Evolutionary conservation across 2,888 invertebrate species (phyloP), one percentile per base, ranked within the genome.

Genomic region (Platerodrilus igneus): DNA sequence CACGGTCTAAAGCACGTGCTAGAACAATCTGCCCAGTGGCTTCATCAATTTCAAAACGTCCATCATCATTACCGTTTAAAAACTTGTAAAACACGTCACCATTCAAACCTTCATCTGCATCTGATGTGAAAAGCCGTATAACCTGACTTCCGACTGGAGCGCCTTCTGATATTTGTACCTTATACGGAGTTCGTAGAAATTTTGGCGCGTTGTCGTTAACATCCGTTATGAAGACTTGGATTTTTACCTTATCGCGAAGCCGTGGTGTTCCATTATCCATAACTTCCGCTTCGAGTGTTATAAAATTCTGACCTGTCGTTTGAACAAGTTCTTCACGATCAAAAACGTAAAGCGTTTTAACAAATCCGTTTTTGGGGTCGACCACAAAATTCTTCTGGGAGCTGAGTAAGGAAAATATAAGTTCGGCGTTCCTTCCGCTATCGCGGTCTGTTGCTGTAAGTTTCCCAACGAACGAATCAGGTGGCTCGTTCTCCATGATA

Each of bases 401-500:
- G 30, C 77, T 75, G 0, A 81, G 78, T 38, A 91, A 68, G 1
- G 86, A 83, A 62, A 86, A 95, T 16, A 86, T 87, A 22, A 94
- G 69, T 62, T 94, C 94, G 0, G 93, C 93, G 68, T 91, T 94
- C 19, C 86, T 76, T 1, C 94, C 95, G 39, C 89, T 85, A 68
- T 97, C 96, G 40, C 74, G 77, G 68, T 97, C 97, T 10, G 79
- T 80, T 0, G 96, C 96, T 9, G 84, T 81, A 47, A 97, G 71
- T 67, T 90, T 90, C 1, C 96, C 91, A 16, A 97, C 89, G 68
- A 92, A 93, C 0, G 91, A 86, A 64, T 90, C 90, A 0, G 84
- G 78, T 1, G 87, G 85, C 50, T 88, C 86, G 66, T 92, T 91
- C 70, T 93, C 92, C 34, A 84, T 80, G 10, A 96, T 80, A 64